Conservation (phyloP, 1,140 invertebrate genomes). For the Trinorchestia longiramus region DNA sequence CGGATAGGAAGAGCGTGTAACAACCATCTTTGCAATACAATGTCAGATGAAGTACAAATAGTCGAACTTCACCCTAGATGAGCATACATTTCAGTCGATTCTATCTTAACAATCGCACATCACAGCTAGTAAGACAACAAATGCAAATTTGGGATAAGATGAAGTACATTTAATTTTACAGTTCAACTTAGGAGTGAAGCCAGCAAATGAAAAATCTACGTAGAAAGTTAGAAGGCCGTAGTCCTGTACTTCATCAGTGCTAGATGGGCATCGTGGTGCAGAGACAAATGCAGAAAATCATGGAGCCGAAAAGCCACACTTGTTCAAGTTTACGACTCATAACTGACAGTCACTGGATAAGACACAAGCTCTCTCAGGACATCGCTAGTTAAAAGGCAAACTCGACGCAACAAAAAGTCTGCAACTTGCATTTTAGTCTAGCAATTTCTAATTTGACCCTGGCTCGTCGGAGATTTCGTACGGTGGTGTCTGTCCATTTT, state of each 20-base stretch:
- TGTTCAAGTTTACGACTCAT: slow-evolving; percentile 1
- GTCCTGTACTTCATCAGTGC: no score
- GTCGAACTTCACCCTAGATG: no score
- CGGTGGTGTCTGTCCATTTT: neutral
- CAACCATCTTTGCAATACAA: no score
- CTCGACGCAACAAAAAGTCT: neutral
- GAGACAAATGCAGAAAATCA: neutral
- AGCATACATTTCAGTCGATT: neutral
- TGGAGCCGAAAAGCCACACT: neutral
- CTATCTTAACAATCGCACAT: neutral
- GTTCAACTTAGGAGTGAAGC: neutral
- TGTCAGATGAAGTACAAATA: no score
- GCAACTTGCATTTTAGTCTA: neutral
- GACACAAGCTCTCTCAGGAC: neutral
- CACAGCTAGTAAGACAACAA: neutral
- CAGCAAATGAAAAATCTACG: neutral
- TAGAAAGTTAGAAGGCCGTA: neutral
- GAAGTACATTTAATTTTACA: neutral
- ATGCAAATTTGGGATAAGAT: neutral
- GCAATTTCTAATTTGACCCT: neutral
- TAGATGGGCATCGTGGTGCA: neutral
- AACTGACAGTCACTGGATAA: neutral
- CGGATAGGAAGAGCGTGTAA: no score
- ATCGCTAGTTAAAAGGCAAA: neutral
- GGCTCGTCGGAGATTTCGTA: neutral